These are phyloP conservation scores for Arenaria interpres DNA, from an alignment of 2,113 vertebrate species.

Conservation along the genomic window DNA sequence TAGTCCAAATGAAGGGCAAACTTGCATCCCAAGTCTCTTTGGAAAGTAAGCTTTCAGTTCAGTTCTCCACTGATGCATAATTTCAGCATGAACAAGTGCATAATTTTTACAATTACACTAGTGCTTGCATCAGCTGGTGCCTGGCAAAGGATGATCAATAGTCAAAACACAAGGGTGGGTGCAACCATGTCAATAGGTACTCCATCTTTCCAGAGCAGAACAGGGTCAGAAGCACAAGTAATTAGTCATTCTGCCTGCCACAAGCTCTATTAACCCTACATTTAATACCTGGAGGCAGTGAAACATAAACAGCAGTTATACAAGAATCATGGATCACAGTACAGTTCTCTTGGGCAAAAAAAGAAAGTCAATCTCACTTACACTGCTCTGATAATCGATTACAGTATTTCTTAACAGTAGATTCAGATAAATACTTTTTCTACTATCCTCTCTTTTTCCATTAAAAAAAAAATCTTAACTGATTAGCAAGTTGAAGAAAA, in stretches of 20 bases:
- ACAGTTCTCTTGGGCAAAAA: background rate
- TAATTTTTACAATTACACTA: background rate
- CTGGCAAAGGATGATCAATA: conserved; percentile 21
- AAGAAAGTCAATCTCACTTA: background rate
- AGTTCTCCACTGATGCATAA: background rate
- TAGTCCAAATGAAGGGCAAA: background rate
- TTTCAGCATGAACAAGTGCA: background rate
- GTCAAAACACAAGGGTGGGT: background rate
- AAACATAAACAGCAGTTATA: background rate
- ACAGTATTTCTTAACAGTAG: background rate
- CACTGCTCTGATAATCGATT: background rate
- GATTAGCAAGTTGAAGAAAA: background rate
- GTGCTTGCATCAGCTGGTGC: background rate
- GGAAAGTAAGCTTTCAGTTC: background rate
- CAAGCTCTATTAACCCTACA: background rate
- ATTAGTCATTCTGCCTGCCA: conserved; percentile 1
- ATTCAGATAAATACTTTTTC: background rate
- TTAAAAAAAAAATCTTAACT: background rate
- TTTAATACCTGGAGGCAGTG: conserved; percentile 5
- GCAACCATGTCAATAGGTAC: background rate
- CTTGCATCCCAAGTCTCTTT: background rate
- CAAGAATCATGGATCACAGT: background rate
- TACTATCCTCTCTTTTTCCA: background rate
- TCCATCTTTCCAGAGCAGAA: conserved; percentile 20
- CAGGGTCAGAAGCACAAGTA: background rate